phyloP scores from a whole-genome alignment of 2,113 vertebrate species.

The Hylia prasina region DNA sequence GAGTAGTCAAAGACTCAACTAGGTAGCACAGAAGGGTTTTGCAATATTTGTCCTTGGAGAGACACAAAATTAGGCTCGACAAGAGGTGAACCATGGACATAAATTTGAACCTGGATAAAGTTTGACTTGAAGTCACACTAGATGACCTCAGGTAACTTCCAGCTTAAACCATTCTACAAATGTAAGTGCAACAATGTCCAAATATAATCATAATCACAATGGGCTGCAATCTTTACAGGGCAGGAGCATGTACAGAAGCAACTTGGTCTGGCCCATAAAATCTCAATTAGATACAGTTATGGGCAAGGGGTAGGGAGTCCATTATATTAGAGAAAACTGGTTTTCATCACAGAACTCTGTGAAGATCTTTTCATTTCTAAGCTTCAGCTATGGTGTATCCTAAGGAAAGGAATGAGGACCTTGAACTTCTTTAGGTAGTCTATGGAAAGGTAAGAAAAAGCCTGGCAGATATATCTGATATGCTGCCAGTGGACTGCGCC shows the following conservation, averaged over 20 bases:
- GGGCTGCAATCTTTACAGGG: background rate
- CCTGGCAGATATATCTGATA: background rate
- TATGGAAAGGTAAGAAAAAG: background rate
- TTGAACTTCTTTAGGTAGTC: background rate
- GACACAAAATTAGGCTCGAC: background rate
- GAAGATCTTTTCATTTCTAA: background rate
- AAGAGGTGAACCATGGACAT: background rate
- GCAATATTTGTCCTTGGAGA: background rate
- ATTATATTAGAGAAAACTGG: background rate
- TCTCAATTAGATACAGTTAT: background rate
- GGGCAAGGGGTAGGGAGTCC: background rate
- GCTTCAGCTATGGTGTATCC: background rate
- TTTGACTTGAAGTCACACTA: background rate
- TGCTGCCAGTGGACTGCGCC: background rate
- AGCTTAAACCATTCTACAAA: background rate
- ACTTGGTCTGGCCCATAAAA: background rate
- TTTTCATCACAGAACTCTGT: background rate
- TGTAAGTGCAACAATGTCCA: background rate
- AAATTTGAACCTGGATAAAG: background rate
- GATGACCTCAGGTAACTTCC: background rate
- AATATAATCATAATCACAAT: background rate
- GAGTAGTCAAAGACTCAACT: background rate
- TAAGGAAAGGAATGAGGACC: background rate
- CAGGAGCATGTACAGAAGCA: background rate
- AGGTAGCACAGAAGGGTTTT: background rate